Evolutionary conservation across 2,113 vertebrate genomes (phyloP).

Genomic region (Etia nguti): DNA sequence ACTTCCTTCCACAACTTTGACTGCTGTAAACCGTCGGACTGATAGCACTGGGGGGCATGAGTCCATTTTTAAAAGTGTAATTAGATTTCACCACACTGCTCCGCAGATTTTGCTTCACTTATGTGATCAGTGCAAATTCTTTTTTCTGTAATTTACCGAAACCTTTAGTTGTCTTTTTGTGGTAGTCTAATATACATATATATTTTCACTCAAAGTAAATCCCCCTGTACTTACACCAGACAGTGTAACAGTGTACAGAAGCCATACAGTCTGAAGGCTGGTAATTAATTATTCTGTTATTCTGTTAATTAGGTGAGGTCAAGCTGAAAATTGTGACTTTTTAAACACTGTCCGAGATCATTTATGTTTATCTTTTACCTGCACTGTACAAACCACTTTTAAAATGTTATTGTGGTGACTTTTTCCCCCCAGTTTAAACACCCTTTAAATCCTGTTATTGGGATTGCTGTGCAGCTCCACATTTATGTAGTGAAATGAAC

Average conservation of each 20-base stretch:
- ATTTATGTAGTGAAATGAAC: neutral
- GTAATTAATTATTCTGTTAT: neutral
- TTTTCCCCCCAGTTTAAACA: neutral
- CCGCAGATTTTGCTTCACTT: neutral
- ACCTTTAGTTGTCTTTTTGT: neutral
- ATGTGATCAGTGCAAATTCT: neutral
- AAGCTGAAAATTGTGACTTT: neutral
- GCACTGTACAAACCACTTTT: neutral
- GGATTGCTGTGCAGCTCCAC: neutral
- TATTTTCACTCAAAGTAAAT: neutral
- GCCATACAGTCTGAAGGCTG: neutral
- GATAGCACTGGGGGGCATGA: neutral
- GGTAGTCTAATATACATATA: neutral
- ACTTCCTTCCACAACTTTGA: neutral
- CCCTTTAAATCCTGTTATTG: neutral
- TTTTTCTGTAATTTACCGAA: neutral
- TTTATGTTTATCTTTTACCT: neutral
- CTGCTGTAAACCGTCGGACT: neutral
- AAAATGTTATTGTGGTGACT: neutral
- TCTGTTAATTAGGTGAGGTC: neutral
- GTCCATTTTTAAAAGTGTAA: neutral
- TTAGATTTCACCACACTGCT: neutral
- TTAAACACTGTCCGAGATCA: neutral
- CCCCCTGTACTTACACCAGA: too few species aligned
- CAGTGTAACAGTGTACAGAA: too few species aligned